These are phyloP conservation scores for Calephelis perditalis DNA, from an alignment of 2,888 invertebrate genomes.

Conservation along the genomic window DNA sequence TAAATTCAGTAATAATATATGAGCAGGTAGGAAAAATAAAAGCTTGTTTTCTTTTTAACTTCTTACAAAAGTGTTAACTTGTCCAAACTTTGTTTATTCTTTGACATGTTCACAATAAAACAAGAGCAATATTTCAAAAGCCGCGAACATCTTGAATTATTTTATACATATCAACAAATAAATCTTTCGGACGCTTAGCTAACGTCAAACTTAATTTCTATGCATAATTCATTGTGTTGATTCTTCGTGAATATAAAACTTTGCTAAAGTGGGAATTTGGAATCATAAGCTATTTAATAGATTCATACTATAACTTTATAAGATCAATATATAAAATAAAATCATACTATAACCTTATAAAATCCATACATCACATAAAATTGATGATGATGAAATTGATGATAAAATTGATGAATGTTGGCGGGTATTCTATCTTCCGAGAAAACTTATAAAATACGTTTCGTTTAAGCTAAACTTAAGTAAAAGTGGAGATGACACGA, in stretches of 20 bases:
- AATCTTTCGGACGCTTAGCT: conserved; percentile 74
- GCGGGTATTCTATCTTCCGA: too few species aligned
- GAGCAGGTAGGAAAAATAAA: conserved; percentile 13
- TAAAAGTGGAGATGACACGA: too few species aligned
- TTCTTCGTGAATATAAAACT: conserved; percentile 60
- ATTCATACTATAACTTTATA: too few species aligned
- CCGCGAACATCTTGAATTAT: conserved; percentile 72
- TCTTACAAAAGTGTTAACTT: conserved; percentile 28
- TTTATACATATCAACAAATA: conserved; percentile 75
- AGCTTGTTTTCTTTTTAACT: conserved; percentile 6
- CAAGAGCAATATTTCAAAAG: conserved; percentile 71
- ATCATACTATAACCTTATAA: too few species aligned
- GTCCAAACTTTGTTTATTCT: conserved; percentile 34
- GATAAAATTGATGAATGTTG: too few species aligned
- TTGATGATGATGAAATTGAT: too few species aligned
- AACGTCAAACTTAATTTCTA: conserved; percentile 75
- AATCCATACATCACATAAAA: too few species aligned
- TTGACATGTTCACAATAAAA: conserved; percentile 69
- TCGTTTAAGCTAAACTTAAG: too few species aligned
- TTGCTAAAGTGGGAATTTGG: conserved; percentile 39
- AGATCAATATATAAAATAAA: too few species aligned
- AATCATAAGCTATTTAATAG: too few species aligned
- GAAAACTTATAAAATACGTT: too few species aligned
- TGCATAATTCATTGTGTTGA: conserved; percentile 73
- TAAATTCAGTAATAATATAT: neutral